phyloP scores from a whole-genome alignment of 2,888 invertebrate genomes.

The Lasioglossum oenotherae region DNA sequence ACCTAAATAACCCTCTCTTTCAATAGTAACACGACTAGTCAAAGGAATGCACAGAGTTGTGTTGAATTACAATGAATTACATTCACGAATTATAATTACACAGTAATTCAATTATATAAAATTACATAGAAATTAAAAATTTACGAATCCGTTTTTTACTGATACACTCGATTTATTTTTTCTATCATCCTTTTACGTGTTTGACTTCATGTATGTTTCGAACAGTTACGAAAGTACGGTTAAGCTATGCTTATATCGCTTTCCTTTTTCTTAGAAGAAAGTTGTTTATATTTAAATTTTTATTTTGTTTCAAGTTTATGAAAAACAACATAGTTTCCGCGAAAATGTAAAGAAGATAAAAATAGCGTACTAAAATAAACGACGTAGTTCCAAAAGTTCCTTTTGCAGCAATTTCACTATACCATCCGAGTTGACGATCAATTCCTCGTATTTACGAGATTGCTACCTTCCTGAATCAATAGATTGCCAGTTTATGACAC shows the following conservation, averaged over 20 bases:
- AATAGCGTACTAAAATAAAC: neutral
- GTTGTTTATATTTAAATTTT: neutral
- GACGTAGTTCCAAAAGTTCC: conserved; percentile 12
- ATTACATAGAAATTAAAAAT: neutral
- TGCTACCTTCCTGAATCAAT: neutral
- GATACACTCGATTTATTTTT: neutral
- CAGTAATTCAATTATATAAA: too few relatives aligned
- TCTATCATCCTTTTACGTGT: neutral
- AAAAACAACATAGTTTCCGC: neutral
- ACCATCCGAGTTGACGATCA: conserved; percentile 7
- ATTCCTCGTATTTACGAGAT: conserved; percentile 22
- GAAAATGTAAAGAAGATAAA: neutral
- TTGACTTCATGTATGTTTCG: neutral
- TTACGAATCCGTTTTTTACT: neutral
- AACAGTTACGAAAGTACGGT: neutral
- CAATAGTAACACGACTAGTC: conserved; percentile 5
- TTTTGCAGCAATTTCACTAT: neutral
- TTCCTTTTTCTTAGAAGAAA: neutral
- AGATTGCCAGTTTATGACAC: conserved; percentile 14
- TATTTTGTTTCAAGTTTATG: neutral
- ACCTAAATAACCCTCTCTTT: neutral
- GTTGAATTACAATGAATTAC: too few relatives aligned
- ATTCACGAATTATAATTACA: too few relatives aligned
- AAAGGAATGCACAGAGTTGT: neutral
- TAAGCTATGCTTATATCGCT: neutral